Evolutionary conservation across 1,140 invertebrate species (phyloP), one percentile per base, ranked within the genome.

Genomic region (Neoseiulus cucumeris): DNA sequence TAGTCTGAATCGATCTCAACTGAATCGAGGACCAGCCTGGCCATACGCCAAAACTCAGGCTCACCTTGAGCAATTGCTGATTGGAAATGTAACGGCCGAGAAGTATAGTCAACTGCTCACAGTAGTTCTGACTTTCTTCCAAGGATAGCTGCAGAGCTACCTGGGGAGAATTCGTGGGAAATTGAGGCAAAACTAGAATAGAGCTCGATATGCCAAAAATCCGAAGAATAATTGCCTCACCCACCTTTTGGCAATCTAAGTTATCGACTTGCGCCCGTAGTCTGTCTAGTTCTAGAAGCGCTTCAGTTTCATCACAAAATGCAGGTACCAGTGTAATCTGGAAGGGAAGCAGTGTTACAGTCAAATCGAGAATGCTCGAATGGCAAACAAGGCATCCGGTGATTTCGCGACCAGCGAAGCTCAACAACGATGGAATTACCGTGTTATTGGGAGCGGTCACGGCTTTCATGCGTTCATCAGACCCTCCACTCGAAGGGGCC

Each of bases 21-120:
- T n/a, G 33, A 9, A 9, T 39, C 4, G 33, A 9, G 33, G 9
- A 9, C 33, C 33, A 39, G 33, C 9, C 33, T n/a, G n/a, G n/a
- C n/a, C n/a, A n/a, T n/a, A n/a, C n/a, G n/a, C n/a, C n/a, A n/a
- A n/a, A n/a, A n/a, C n/a, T n/a, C n/a, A n/a, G n/a, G n/a, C 25
- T 47, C 45, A 59, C 51, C 51, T 59, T 59, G 9, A 59, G 51
- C 25, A 59, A 33, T 6, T 59, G 51, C 25, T 59, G 22, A 25
- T 59, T 59, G 14, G 51, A 59, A 33, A 59, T 59, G 51, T 59
- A 59, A 33, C 51, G 51, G 17, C 51, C 51, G 25, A 59, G 33
- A 25, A 59, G 51, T 17, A 59, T 59, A 1, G 51, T 59, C 1
- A 59, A 20, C 51, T 59, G 51, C 51, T 59, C 51, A 25, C 51